Percentiles rank a stretch among this genome's conserved stretches.
Evolutionary conservation across 2,888 invertebrate genomes (phyloP).

Genomic region (Gandaritis pyraliata): DNA sequence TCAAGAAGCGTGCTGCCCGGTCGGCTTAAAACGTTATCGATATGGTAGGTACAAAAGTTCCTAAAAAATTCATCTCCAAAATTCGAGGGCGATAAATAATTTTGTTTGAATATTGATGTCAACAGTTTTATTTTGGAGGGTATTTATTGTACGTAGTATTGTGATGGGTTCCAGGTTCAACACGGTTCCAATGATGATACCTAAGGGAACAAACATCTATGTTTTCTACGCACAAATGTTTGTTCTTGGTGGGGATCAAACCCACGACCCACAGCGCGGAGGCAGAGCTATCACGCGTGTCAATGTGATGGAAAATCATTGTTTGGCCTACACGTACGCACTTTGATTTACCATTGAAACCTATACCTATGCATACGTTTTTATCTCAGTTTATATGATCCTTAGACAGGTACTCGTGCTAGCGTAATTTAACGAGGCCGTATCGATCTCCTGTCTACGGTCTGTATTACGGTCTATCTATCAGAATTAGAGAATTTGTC

Average conservation of each 20-base stretch:
- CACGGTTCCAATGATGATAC: too few species aligned
- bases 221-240: too few species aligned
- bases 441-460: conserved; percentile 7
- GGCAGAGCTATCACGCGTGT: too few species aligned
- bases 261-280: too few species aligned
- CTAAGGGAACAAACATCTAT: too few species aligned
- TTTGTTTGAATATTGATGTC: conserved; percentile 13
- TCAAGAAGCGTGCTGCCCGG: conserved; percentile 10
- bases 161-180: background rate
- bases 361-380: too few species aligned
- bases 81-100: conserved; percentile 16
- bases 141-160: conserved; percentile 8
- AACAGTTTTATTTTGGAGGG: conserved; percentile 11
- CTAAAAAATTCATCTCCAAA: conserved; percentile 12
- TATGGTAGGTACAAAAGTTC: background rate
- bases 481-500: conserved; percentile 2
- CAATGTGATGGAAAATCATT: too few species aligned
- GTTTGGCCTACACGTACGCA: too few species aligned
- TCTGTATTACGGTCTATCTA: conserved; percentile 2
- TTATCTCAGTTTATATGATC: too few species aligned
- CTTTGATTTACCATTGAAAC: too few species aligned
- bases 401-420: background rate
- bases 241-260: too few species aligned
- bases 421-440: conserved; percentile 7
- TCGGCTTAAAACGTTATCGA: conserved; percentile 1